A percentile compares a stretch with the other conserved stretches of the same genome.
Evolutionary conservation across 2,888 invertebrate genomes (phyloP).

Genomic region (Aphidoletes aphidimyza): DNA sequence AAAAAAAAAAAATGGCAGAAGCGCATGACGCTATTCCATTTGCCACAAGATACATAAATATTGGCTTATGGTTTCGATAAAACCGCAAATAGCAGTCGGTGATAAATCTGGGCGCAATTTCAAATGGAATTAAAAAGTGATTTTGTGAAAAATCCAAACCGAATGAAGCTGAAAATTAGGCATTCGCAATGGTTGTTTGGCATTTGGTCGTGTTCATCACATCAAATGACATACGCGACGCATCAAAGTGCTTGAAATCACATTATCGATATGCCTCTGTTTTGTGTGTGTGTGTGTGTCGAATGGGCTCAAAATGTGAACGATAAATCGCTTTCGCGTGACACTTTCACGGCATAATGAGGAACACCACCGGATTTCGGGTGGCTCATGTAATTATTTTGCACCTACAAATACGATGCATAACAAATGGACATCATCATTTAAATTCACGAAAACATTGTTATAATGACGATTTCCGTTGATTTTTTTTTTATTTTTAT

Average conservation of each 20-base stretch:
- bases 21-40: neutral
- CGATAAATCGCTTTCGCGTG: slow-evolving; percentile 22
- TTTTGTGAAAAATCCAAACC: neutral
- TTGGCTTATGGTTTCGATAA: neutral
- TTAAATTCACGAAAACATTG: slow-evolving; percentile 7
- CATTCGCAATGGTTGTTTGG: neutral
- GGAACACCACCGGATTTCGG: neutral
- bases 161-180: slow-evolving; percentile 30
- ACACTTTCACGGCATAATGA: neutral
- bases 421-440: slow-evolving; percentile 46
- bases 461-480: slow-evolving; percentile 40
- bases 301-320: neutral
- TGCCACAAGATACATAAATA: neutral
- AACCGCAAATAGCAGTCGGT: neutral
- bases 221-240: neutral
- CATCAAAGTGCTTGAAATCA: neutral
- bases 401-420: slow-evolving; percentile 1
- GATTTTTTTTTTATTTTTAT: neutral
- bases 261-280: neutral
- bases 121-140: slow-evolving; percentile 43
- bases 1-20: neutral
- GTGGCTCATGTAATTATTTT: slow-evolving; percentile 2
- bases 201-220: neutral
- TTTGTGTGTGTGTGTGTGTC: neutral
- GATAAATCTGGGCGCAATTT: neutral